Percentiles rank a stretch among this genome's conserved stretches.
Conservation (phyloP, 2,113 vertebrate species). For the Perca flavescens region DNA sequence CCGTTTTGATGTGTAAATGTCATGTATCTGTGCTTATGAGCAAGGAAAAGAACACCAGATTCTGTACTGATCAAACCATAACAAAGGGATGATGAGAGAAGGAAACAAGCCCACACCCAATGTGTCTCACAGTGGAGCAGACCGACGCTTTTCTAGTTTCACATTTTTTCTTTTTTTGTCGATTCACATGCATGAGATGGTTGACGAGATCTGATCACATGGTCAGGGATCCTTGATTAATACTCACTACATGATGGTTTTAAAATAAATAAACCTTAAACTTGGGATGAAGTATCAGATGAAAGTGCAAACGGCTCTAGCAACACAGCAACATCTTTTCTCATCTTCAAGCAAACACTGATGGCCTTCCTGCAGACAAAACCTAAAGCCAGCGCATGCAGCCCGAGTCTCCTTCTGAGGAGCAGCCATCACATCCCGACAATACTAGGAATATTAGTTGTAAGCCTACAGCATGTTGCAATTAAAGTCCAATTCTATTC, state of each 20-base stretch:
- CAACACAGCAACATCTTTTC: conserved; percentile 31
- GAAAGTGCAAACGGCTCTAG: conserved; percentile 60
- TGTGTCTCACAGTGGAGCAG: conserved; percentile 14
- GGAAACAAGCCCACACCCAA: neutral
- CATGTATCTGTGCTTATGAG: conserved; percentile 26
- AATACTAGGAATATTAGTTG: conserved; percentile 52
- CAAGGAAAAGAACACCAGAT: conserved; percentile 26
- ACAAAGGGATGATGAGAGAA: conserved; percentile 7
- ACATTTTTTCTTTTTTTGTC: conserved; percentile 18
- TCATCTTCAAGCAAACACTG: conserved; percentile 25
- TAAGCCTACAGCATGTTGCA: conserved; percentile 54
- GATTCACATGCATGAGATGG: conserved; percentile 12
- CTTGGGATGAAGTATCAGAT: conserved; percentile 26
- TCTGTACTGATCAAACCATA: conserved; percentile 6
- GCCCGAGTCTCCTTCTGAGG: conserved; percentile 15
- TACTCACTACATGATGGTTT: conserved; percentile 33
- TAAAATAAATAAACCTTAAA: conserved; percentile 36
- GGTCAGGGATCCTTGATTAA: conserved; percentile 18
- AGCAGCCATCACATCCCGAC: conserved; percentile 34
- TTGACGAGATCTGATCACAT: conserved; percentile 24
- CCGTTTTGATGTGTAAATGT: conserved; percentile 21
- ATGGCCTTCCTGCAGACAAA: conserved; percentile 15
- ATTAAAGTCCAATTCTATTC: conserved; percentile 53
- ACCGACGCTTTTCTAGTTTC: neutral
- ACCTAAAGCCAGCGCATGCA: conserved; percentile 35